phyloP scores from a whole-genome alignment of 30 jellyfish, hydroid and myxozoan genomes.

The Hydractinia symbiolongicarpus region DNA sequence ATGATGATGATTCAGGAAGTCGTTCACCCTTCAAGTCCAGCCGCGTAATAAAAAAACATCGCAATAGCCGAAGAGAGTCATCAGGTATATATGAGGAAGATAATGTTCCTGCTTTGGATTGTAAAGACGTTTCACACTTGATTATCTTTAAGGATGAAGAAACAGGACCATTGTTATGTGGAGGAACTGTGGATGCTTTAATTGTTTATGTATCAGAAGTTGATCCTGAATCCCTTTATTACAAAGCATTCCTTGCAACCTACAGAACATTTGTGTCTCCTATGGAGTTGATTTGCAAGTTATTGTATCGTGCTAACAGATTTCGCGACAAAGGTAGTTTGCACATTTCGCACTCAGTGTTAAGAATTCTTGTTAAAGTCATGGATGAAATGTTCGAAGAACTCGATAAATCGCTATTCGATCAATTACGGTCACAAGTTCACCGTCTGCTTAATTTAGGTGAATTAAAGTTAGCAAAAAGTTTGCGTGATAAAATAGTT shows the following conservation, averaged over 20 bases:
- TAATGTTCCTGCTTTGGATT: conserved; percentile 86
- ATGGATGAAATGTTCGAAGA: conserved; percentile 96
- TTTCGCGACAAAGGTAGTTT: conserved; percentile 74
- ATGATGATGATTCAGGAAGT: neutral
- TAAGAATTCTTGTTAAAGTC: conserved; percentile 64
- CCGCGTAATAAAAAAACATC: conserved; percentile 34
- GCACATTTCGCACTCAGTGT: conserved; percentile 57
- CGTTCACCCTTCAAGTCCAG: conserved; percentile 45
- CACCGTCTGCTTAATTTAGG: conserved; percentile 86
- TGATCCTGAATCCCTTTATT: conserved; percentile 43
- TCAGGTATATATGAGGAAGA: conserved; percentile 83
- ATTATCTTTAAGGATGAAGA: conserved; percentile 76
- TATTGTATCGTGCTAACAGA: conserved; percentile 82
- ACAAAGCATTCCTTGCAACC: conserved; percentile 92
- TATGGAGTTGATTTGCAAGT: conserved; percentile 70
- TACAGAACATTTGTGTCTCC: conserved; percentile 93
- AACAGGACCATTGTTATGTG: conserved; percentile 79
- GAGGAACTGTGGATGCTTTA: conserved; percentile 90
- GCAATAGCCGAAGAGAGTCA: conserved; percentile 72
- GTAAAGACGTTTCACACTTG: conserved; percentile 66
- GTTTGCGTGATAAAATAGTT: conserved; percentile 81
- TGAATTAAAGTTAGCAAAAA: conserved; percentile 68
- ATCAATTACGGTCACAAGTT: conserved; percentile 86
- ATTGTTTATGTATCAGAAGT: conserved; percentile 77
- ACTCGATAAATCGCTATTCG: conserved; percentile 89